phyloP scores from a whole-genome alignment of 2,888 invertebrate species.

The Seladonia tumulorum region DNA sequence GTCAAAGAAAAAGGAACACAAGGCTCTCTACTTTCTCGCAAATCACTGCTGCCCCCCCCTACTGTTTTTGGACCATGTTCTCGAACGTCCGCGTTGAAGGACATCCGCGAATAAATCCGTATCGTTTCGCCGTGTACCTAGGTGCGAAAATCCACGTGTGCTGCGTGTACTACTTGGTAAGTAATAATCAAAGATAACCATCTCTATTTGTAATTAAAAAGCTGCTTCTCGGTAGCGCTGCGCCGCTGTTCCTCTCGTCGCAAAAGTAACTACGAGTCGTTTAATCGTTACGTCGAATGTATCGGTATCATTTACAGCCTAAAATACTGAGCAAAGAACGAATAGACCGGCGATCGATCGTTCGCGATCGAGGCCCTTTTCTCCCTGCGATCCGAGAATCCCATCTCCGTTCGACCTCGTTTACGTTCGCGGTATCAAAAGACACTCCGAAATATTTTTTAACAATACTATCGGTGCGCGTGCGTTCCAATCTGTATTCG shows the following conservation, averaged over 20 bases:
- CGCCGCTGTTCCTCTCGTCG: conserved; percentile 57
- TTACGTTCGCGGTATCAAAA: neutral
- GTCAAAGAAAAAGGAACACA: conserved; percentile 2
- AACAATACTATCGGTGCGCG: neutral
- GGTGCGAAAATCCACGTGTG: conserved; percentile 69
- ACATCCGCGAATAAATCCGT: conserved; percentile 37
- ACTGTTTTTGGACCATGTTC: conserved; percentile 26
- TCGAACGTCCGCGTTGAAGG: conserved; percentile 35
- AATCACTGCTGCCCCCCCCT: conserved; percentile 43
- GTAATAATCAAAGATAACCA: conserved; percentile 65
- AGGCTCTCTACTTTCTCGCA: neutral
- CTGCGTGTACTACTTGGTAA: conserved; percentile 61
- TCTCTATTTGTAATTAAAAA: conserved; percentile 62
- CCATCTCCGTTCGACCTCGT: neutral
- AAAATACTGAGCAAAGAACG: conserved; percentile 72
- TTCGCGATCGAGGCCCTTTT: conserved; percentile 40
- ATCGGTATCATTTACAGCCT: conserved; percentile 68
- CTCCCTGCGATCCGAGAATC: neutral
- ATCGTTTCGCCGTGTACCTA: conserved; percentile 63
- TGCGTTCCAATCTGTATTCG: too few relatives aligned
- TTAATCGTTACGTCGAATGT: conserved; percentile 64
- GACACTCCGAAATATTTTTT: neutral
- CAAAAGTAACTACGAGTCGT: conserved; percentile 57
- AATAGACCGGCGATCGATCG: conserved; percentile 62
- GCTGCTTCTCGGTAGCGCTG: conserved; percentile 58